A percentile compares a stretch with the other conserved stretches of the same genome.
These are phyloP conservation scores for Piprites chloris DNA, from an alignment of 2,113 vertebrate species.

Conservation along the genomic window DNA sequence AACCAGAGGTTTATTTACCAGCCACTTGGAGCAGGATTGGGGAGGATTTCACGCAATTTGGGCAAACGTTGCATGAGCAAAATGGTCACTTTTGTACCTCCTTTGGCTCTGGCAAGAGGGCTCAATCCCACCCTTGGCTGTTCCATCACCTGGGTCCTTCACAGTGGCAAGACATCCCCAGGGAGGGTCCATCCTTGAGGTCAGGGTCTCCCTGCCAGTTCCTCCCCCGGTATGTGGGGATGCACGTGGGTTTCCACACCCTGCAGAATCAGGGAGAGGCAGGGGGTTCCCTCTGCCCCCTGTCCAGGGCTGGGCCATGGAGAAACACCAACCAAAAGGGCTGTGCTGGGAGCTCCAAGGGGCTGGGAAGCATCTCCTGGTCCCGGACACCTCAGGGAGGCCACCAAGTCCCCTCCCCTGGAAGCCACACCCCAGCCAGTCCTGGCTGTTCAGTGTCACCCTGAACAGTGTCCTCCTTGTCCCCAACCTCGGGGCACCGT, in stretches of 20 bases:
- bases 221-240: accelerated
- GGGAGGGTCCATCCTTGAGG: accelerated
- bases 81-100: neutral
- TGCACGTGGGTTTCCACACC: neutral
- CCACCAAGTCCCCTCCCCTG: neutral
- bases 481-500: neutral
- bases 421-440: neutral
- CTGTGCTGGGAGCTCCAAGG: neutral
- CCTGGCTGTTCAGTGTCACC: accelerated
- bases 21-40: accelerated
- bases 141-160: neutral
- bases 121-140: accelerated
- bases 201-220: neutral
- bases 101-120: neutral
- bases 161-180: accelerated
- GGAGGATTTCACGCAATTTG: neutral
- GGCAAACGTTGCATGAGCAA: neutral
- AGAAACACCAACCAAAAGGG: accelerated
- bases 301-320: neutral
- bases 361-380: accelerated
- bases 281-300: neutral
- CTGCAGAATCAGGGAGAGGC: neutral
- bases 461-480: accelerated
- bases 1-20: accelerated
- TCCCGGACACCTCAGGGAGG: accelerated